Evolutionary conservation across 2,113 vertebrate genomes (phyloP).

Genomic region (Chrysochloris asiatica): DNA sequence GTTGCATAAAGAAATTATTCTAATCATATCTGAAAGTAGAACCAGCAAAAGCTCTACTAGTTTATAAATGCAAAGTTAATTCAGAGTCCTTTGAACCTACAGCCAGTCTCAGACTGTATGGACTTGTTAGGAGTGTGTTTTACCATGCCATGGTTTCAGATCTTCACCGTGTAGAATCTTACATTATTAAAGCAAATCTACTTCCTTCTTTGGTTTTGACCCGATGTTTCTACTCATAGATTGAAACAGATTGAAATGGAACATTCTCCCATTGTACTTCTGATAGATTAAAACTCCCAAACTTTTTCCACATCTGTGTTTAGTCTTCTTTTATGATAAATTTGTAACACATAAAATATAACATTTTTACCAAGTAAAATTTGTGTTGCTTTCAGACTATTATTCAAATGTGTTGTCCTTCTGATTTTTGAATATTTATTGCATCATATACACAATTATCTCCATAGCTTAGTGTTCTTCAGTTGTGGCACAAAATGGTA

Average conservation of each 20-base stretch:
- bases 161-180: neutral
- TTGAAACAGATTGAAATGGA: neutral
- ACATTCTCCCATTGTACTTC: neutral
- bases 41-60: neutral
- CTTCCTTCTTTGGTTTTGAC: neutral
- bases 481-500: neutral
- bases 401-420: neutral
- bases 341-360: neutral
- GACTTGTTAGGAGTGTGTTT: neutral
- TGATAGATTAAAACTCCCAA: neutral
- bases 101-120: neutral
- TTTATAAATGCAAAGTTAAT: neutral
- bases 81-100: neutral
- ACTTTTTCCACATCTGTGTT: neutral
- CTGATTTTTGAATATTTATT: neutral
- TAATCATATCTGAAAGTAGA: constrained; percentile 15
- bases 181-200: neutral
- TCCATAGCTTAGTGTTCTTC: neutral
- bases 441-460: neutral
- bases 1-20: constrained; percentile 57
- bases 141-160: neutral
- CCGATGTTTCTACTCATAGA: neutral
- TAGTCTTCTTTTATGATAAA: neutral
- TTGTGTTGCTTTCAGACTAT: neutral
- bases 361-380: neutral